Base-by-base conservation (phyloP, 2,797 vertebrate species). In the Acanthurus tractus region DNA sequence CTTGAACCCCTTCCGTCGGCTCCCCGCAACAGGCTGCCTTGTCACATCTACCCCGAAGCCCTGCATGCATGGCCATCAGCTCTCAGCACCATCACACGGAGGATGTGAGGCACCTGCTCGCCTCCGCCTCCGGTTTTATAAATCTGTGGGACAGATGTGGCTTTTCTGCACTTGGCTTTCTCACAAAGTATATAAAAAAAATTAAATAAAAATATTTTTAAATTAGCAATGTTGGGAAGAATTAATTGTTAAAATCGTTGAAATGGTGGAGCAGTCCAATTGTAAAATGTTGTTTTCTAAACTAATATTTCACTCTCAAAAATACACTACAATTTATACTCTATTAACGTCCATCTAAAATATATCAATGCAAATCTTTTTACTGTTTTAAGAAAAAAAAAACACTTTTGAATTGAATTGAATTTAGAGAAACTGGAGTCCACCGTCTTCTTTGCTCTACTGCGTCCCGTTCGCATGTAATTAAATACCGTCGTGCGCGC, bases 401-500 rank as follows among this genome's bases (percentile, higher is more conserved):
- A 53, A 42, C 8, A 4, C 22, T 68, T 55, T 38, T 49, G 34
- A 53, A 58, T 29, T 23, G n/a, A 63, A 34, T n/a, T 68, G n/a
- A 46, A 36, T 6, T 42, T 23, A 77, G 63, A 54, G n/a, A 70
- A 70, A 78, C 55, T 40, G 14, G 65, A 86, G 20, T 67, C 63
- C 69, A 0, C 4, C 62, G 14, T 75, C 74, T 12, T 74, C 62
- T 69, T 42, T n/a, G 67, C 78, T 81, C 75, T 68, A 68, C 71
- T 42, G 82, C 74, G 73, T 70, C 25, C 84, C 81, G 58, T 83
- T 80, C 75, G 78, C 64, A 46, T 80, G 81, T 84, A 85, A 89
- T 91, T 74, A 87, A 91, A 92, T 78, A 61, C 78, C 76, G 25
- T 48, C 56, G 58, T 42, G 83, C 76, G 77, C 76, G 53, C 79